Percentiles rank a stretch among this genome's conserved stretches.
phyloP scores from a whole-genome alignment of 2,797 vertebrate species.

The Phrynocephalus guinanensis region DNA sequence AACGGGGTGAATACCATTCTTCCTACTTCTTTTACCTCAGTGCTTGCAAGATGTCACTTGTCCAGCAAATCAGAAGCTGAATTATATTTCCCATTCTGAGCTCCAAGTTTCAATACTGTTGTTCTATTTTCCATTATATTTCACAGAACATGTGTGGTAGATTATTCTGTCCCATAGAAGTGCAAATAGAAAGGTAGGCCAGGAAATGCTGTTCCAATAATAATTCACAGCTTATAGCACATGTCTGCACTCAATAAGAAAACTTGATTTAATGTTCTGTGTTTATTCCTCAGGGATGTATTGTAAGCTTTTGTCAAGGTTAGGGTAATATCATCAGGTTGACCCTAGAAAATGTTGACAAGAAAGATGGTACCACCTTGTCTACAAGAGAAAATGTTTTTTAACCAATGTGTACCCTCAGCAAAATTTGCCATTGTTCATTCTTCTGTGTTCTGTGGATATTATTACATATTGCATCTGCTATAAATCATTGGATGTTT shows the following conservation, averaged over 20 bases:
- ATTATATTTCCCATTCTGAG: slow-evolving; percentile 25
- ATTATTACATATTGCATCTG: slow-evolving; percentile 45
- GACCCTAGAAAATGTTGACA: slow-evolving; percentile 68
- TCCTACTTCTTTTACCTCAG: fast-evolving
- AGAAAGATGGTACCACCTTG: slow-evolving; percentile 61
- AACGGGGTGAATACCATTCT: background rate
- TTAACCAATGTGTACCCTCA: slow-evolving; percentile 65
- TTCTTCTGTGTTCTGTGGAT: slow-evolving; percentile 63
- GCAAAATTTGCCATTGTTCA: slow-evolving; percentile 63
- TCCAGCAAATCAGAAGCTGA: slow-evolving; percentile 5
- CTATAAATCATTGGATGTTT: slow-evolving; percentile 66
- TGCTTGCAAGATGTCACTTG: background rate
- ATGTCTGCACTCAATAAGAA: slow-evolving; percentile 28
- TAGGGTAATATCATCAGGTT: slow-evolving; percentile 62
- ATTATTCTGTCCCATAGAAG: slow-evolving; percentile 43
- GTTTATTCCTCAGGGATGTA: slow-evolving; percentile 33
- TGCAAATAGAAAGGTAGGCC: slow-evolving; percentile 19
- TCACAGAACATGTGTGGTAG: background rate
- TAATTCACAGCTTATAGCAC: slow-evolving; percentile 31
- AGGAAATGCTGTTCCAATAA: slow-evolving; percentile 9
- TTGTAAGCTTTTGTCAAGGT: slow-evolving; percentile 54
- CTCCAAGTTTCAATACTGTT: slow-evolving; percentile 21
- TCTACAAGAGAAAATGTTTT: slow-evolving; percentile 47
- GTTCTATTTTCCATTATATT: slow-evolving; percentile 7
- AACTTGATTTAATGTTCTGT: slow-evolving; percentile 53